phyloP scores from a whole-genome alignment of 2,888 invertebrate species.

The Hydriomena furcata region DNA sequence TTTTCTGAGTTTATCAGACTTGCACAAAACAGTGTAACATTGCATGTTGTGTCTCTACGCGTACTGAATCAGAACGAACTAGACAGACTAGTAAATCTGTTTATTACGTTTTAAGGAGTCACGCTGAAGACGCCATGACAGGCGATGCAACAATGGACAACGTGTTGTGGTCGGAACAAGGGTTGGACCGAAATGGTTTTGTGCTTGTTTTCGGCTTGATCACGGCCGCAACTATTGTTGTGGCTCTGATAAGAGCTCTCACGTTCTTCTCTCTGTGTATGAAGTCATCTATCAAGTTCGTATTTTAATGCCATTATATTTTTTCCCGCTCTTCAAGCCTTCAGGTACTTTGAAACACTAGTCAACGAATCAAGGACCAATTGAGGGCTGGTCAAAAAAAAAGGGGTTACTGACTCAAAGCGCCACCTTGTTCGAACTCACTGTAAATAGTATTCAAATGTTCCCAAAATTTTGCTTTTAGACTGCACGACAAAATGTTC shows the following conservation, averaged over 20 bases:
- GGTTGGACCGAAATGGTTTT: constrained; percentile 57
- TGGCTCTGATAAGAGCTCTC: constrained; percentile 85
- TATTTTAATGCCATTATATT: constrained; percentile 14
- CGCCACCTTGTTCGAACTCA: too few species aligned
- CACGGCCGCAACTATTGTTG: constrained; percentile 79
- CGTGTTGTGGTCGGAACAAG: constrained; percentile 64
- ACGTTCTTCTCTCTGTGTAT: constrained; percentile 87
- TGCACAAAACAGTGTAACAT: too few species aligned
- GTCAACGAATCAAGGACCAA: too few species aligned
- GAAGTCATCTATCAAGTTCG: constrained; percentile 84
- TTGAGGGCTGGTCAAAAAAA: too few species aligned
- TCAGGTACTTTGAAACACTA: too few species aligned
- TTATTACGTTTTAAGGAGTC: constrained; percentile 55
- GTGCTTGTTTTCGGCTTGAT: constrained; percentile 82
- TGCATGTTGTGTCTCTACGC: too few species aligned
- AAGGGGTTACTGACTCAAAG: too few species aligned
- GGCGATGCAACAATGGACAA: constrained; percentile 68
- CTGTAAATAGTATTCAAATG: too few species aligned
- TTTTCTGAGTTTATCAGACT: too few species aligned
- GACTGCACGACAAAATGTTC: constrained; percentile 88
- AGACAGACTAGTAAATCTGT: too few species aligned
- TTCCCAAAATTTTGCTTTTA: constrained; percentile 35
- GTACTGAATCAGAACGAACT: too few species aligned
- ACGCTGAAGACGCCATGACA: constrained; percentile 67
- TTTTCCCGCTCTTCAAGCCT: too few species aligned